Evolutionary conservation across 2,113 vertebrate genomes (phyloP).

Genomic region (Tupaia chinensis): DNA sequence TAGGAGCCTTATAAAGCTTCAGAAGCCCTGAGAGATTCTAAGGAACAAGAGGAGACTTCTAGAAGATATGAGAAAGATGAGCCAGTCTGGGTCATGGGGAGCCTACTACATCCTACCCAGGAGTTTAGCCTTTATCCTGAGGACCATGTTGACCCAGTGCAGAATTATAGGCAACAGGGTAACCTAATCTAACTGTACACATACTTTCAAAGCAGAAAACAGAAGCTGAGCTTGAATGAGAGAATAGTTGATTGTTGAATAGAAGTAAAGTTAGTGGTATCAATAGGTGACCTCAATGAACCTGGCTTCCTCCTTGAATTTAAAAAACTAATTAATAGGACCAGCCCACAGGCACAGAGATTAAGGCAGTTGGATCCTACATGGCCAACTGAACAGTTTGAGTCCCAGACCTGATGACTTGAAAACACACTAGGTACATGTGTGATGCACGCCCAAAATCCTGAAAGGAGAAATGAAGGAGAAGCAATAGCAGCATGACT

Average conservation of each 20-base stretch:
- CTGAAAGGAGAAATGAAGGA: no score
- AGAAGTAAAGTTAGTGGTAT: background rate
- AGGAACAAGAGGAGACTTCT: background rate
- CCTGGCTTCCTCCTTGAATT: background rate
- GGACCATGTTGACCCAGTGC: background rate
- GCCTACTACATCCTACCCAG: rapidly evolving
- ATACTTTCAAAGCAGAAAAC: background rate
- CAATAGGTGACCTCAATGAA: background rate
- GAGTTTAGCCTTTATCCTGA: background rate
- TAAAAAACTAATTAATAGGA: no score
- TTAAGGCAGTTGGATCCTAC: no score
- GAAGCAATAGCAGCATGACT: no score
- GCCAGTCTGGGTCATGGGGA: background rate
- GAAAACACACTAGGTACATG: no score
- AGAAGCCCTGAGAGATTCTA: background rate
- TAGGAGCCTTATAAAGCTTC: background rate
- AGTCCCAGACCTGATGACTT: no score
- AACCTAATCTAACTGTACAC: background rate
- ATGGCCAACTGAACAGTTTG: no score
- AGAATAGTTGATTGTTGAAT: background rate
- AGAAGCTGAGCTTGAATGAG: background rate
- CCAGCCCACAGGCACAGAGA: no score
- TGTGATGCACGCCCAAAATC: no score
- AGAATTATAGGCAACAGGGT: background rate
- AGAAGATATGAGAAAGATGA: rapidly evolving